phyloP scores from a whole-genome alignment of 1,140 invertebrate genomes.

The Caenorhabditis remanei region DNA sequence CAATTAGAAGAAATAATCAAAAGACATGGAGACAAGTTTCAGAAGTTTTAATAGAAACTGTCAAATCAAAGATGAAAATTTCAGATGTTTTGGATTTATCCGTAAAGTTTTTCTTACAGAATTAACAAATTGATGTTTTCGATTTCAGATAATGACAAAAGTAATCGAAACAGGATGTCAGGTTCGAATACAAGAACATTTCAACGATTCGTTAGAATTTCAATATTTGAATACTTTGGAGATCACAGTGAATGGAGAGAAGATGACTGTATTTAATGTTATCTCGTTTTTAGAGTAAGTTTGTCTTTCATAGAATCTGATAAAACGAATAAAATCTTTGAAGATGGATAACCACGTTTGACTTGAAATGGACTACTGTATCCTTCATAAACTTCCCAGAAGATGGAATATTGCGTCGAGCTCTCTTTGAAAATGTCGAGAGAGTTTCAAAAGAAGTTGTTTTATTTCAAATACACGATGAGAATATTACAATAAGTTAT shows the following conservation, averaged over 20 bases:
- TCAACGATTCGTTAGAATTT: neutral
- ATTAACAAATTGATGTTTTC: neutral
- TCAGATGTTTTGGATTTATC: slow-evolving; percentile 3
- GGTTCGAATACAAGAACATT: neutral
- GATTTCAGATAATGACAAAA: neutral
- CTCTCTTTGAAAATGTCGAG: neutral
- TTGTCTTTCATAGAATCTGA: neutral
- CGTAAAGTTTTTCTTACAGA: neutral
- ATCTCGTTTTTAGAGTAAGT: slow-evolving; percentile 5
- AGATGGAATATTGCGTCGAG: neutral
- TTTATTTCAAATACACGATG: neutral
- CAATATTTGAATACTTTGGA: slow-evolving; percentile 1
- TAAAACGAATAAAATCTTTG: neutral
- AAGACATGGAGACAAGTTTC: neutral
- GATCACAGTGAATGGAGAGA: neutral
- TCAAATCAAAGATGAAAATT: neutral
- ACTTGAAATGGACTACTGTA: neutral
- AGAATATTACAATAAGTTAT: neutral
- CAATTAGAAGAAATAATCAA: neutral
- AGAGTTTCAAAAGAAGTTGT: neutral
- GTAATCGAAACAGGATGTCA: neutral
- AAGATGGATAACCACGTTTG: neutral
- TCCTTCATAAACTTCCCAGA: neutral
- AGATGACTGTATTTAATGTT: neutral
- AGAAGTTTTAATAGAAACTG: neutral